Conservation (phyloP, 1,140 invertebrate species). For the Calliopsis andreniformis region DNA sequence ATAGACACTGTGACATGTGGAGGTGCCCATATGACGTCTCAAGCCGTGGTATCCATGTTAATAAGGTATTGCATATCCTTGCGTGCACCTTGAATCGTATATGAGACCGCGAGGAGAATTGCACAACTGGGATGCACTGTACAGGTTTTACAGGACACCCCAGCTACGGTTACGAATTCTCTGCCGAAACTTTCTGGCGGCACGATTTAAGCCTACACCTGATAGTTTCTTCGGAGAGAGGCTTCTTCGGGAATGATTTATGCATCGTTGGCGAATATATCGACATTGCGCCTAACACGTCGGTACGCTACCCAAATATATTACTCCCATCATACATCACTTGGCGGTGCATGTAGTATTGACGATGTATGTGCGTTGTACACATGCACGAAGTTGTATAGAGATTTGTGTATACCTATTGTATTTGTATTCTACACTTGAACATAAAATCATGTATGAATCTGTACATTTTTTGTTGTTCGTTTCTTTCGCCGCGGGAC, state of each 20-base stretch:
- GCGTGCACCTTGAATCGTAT: neutral
- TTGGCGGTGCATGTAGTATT: constrained; percentile 2
- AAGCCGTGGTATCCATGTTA: constrained; percentile 18
- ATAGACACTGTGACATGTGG: neutral
- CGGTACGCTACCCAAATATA: constrained; percentile 31
- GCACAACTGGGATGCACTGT: constrained; percentile 28
- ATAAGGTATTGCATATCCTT: constrained; percentile 29
- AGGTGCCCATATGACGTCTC: neutral
- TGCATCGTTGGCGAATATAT: constrained; percentile 40
- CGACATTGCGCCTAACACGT: constrained; percentile 34
- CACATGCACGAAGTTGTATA: constrained; percentile 10
- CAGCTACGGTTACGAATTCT: neutral
- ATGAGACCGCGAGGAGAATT: neutral
- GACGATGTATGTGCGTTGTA: constrained; percentile 14
- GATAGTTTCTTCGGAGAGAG: constrained; percentile 17
- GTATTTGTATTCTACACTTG: too few relatives aligned
- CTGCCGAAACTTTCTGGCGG: constrained; percentile 3
- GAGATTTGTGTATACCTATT: too few relatives aligned
- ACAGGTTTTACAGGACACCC: neutral
- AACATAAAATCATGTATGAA: too few relatives aligned
- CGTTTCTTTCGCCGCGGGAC: too few relatives aligned
- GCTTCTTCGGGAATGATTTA: constrained; percentile 38
- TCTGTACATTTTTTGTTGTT: too few relatives aligned
- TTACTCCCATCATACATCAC: constrained; percentile 44
- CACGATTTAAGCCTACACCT: constrained; percentile 4